Evolutionary conservation across 2,113 vertebrate species (phyloP), one percentile per base, ranked within the genome.

Genomic region (Cyanocitta stelleri): DNA sequence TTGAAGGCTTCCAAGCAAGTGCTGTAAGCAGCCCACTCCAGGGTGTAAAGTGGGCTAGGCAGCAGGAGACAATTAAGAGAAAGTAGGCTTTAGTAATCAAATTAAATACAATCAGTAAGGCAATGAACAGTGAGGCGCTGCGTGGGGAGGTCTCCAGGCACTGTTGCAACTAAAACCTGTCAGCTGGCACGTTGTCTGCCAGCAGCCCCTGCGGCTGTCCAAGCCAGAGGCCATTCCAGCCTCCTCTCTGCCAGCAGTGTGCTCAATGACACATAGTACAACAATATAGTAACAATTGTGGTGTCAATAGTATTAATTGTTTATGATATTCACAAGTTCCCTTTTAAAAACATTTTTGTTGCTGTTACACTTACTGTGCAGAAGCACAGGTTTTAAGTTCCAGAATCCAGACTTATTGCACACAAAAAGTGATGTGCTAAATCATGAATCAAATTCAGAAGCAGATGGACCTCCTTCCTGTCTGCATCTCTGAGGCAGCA

Each of bases 111-210:
- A 10, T 33, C 1, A 3, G 16, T 19, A 56, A 76, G 20, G 29
- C 49, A 73, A 19, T 7, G n/a, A 80, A 16, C 3, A 82, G 10
- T 1, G 5, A 77, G 37, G 9, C 0, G 0, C 37, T 24, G 9
- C 35, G 9, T 5, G 1, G 16, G 20, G 56, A 52, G 3, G 19
- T 67, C 21, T 86, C 51, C 29, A 1, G 2, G 41, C 33, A n/a
- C 18, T 13, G 9, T 1, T 26, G 24, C 1, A 13, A 22, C 26
- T 46, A 13, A 63, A 80, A 77, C 6, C 17, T 18, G 18, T 63
- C 33, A 43, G 23, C 9, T 1, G 3, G 5, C 2, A 2, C 0
- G 0, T 3, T 68, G 14, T 55, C 15, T 68, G 76, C 35, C 2
- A 2, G 17, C 52, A 85, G 49, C 5, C 22, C 49, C 48, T 0